Conservation (phyloP, 1,140 invertebrate genomes). For the Pseudomyrmex pallidus region DNA sequence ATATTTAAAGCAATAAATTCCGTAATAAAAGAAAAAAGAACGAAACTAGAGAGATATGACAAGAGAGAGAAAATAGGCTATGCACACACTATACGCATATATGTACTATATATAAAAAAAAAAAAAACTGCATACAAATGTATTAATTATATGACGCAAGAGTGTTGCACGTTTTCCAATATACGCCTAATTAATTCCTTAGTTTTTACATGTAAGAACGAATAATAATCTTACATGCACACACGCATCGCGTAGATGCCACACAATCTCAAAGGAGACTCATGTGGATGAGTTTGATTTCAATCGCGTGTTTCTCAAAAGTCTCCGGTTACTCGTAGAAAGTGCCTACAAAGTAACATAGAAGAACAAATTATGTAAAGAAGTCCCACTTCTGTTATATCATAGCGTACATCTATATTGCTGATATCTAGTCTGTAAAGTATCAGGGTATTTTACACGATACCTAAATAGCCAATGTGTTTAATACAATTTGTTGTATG, state of each 20-base stretch:
- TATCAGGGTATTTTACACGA: constrained; percentile 68
- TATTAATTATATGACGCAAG: constrained; percentile 53
- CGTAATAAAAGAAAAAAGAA: constrained; percentile 56
- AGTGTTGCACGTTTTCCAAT: constrained; percentile 40
- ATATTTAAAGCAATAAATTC: constrained; percentile 73
- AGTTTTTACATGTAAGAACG: constrained; percentile 38
- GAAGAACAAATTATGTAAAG: constrained; percentile 44
- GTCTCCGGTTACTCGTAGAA: constrained; percentile 81
- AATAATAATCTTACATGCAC: neutral
- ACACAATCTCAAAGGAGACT: constrained; percentile 48
- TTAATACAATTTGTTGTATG: constrained; percentile 38
- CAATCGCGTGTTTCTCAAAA: constrained; percentile 35
- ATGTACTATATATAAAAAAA: constrained; percentile 40
- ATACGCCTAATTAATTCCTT: constrained; percentile 33
- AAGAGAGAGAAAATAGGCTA: constrained; percentile 21
- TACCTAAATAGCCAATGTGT: constrained; percentile 72
- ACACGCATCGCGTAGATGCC: neutral
- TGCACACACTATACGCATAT: neutral
- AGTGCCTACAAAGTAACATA: constrained; percentile 83
- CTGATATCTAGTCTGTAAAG: constrained; percentile 71
- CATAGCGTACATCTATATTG: constrained; percentile 62
- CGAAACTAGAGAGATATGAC: constrained; percentile 45
- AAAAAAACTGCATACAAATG: constrained; percentile 59
- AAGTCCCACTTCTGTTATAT: constrained; percentile 61
- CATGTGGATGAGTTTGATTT: constrained; percentile 42